A percentile compares a stretch with the other conserved stretches of the same genome.
These are phyloP conservation scores for Gambusia holbrooki DNA, from an alignment of 2,113 vertebrate genomes.

Conservation along the genomic window DNA sequence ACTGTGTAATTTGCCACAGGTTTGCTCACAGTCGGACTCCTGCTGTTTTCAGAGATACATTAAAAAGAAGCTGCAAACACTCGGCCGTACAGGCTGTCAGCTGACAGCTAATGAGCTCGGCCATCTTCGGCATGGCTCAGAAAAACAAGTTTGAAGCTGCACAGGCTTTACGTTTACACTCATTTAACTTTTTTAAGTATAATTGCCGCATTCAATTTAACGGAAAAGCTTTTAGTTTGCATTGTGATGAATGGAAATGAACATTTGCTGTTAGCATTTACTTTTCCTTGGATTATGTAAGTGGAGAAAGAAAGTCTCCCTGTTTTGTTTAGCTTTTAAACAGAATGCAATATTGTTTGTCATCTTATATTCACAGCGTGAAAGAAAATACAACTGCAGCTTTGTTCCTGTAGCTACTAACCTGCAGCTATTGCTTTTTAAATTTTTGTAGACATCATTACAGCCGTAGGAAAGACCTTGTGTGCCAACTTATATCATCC, in stretches of 20 bases:
- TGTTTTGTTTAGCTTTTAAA: background rate
- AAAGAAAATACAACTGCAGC: background rate
- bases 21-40: conserved; percentile 41
- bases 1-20: conserved; percentile 47
- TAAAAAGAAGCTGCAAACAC: conserved; percentile 36
- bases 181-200: conserved; percentile 7
- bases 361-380: background rate
- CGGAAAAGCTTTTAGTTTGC: background rate
- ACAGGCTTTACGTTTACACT: conserved; percentile 11
- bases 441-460: conserved; percentile 1
- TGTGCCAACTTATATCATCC: background rate
- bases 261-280: background rate
- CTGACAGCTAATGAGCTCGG: conserved; percentile 59
- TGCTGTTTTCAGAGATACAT: conserved; percentile 46
- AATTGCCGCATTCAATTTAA: conserved; percentile 18
- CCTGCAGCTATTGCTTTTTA: background rate
- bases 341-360: conserved; percentile 1
- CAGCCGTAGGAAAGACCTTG: background rate
- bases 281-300: conserved; percentile 2
- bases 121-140: conserved; percentile 30
- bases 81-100: conserved; percentile 33
- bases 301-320: background rate
- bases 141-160: conserved; percentile 13
- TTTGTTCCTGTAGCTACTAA: background rate
- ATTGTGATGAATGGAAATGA: conserved; percentile 4